Evolutionary conservation across 2,113 vertebrate genomes (phyloP).

Genomic region (Actenoides hombroni): DNA sequence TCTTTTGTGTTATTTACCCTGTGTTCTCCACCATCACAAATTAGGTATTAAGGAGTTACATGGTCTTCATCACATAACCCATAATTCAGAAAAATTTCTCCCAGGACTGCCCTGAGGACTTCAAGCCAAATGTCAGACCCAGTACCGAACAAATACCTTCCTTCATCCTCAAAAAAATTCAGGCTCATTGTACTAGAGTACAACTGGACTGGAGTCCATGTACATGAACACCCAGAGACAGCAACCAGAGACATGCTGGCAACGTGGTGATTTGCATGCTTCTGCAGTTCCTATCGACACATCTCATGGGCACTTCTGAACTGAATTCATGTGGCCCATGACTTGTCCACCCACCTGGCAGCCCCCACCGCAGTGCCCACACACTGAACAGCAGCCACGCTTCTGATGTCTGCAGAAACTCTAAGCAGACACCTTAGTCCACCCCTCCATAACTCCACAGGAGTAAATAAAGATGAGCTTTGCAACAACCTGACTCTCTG

Average conservation of each 20-base stretch:
- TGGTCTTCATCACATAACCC: background rate
- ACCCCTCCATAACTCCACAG: background rate
- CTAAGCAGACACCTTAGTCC: background rate
- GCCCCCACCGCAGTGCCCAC: fast-evolving
- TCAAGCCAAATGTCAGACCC: background rate
- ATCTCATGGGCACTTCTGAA: background rate
- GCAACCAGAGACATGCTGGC: fast-evolving
- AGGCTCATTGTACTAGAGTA: background rate
- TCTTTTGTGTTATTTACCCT: slow-evolving; percentile 16
- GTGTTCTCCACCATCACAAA: slow-evolving; percentile 33
- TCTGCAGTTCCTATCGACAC: background rate
- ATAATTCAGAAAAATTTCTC: slow-evolving; percentile 18
- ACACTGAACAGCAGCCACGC: background rate
- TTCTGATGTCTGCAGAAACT: background rate
- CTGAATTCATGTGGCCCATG: background rate
- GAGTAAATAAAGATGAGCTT: background rate
- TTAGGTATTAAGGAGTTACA: slow-evolving; percentile 12
- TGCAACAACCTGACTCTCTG: background rate
- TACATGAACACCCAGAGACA: background rate
- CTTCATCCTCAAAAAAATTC: background rate
- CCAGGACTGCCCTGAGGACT: background rate
- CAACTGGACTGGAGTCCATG: background rate
- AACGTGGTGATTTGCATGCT: background rate
- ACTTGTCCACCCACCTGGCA: fast-evolving
- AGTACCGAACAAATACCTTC: background rate